Evolutionary conservation across 2,888 invertebrate species (phyloP).

Genomic region (Eulithis prunata): DNA sequence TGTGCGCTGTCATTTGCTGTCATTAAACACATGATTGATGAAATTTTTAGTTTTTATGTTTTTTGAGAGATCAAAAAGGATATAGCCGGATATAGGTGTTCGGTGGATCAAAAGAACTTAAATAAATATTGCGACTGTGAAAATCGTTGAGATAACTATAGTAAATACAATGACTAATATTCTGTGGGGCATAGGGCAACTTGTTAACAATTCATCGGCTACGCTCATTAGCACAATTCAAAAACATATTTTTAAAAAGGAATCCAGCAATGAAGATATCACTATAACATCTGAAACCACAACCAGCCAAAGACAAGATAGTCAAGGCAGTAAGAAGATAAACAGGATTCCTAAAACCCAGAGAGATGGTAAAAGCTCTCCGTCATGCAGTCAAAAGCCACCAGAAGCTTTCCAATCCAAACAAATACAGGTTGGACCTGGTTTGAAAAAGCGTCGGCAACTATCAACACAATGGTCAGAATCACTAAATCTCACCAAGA

Average conservation of each 20-base stretch:
- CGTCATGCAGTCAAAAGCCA: slow-evolving; percentile 19
- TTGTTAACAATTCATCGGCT: slow-evolving; percentile 65
- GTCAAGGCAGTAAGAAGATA: slow-evolving; percentile 3
- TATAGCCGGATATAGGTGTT: no score
- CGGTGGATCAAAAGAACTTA: background rate
- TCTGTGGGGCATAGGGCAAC: slow-evolving; percentile 63
- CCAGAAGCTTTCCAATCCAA: slow-evolving; percentile 26
- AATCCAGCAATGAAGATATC: slow-evolving; percentile 21
- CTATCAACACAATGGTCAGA: slow-evolving; percentile 53
- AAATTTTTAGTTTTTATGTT: no score
- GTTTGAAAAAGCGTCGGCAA: slow-evolving; percentile 40
- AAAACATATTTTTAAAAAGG: slow-evolving; percentile 45
- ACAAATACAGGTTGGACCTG: slow-evolving; percentile 55
- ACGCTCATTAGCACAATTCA: slow-evolving; percentile 56
- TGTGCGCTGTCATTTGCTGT: no score
- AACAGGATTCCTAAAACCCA: slow-evolving; percentile 1
- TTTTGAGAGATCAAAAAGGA: no score
- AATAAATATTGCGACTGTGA: background rate
- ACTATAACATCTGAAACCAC: slow-evolving; percentile 22
- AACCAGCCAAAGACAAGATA: background rate
- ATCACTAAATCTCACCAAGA: slow-evolving; percentile 29
- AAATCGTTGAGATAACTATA: background rate
- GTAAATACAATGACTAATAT: slow-evolving; percentile 53
- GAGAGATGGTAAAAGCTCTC: slow-evolving; percentile 2
- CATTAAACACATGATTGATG: no score